Percentiles rank a stretch among this genome's conserved stretches.
These are phyloP conservation scores for Aythya fuligula DNA, from an alignment of 2,797 vertebrate genomes.

Conservation along the genomic window DNA sequence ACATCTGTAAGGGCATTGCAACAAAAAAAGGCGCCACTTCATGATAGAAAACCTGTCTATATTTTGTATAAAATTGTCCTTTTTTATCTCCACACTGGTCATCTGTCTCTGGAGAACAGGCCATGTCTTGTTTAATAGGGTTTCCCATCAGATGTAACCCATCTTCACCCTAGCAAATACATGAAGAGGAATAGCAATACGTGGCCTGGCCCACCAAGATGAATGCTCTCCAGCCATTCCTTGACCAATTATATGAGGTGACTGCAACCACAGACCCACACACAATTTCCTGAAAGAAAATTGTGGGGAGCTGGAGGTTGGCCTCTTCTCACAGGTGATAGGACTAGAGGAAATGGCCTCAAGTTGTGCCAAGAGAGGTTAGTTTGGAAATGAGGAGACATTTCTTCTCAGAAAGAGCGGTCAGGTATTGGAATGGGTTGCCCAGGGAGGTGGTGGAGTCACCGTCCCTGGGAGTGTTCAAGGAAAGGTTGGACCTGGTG, in stretches of 20 bases:
- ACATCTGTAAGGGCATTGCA: not conserved
- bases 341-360: too few species aligned
- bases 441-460: too few species aligned
- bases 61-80: not conserved
- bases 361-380: too few species aligned
- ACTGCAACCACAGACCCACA: not conserved
- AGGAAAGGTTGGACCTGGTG: too few species aligned
- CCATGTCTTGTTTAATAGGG: fast-evolving
- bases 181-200: not conserved
- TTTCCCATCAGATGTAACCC: not conserved
- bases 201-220: not conserved
- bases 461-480: too few species aligned
- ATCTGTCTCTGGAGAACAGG: not conserved
- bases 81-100: not conserved
- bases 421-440: too few species aligned
- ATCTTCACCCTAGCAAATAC: not conserved
- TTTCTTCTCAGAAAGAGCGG: too few species aligned
- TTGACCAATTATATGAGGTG: not conserved
- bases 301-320: too few species aligned
- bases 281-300: fast-evolving
- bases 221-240: not conserved
- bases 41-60: not conserved
- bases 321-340: too few species aligned
- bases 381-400: too few species aligned
- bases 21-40: not conserved